Conservation (phyloP, 2,113 vertebrate genomes). For the Myotis yumanensis region DNA sequence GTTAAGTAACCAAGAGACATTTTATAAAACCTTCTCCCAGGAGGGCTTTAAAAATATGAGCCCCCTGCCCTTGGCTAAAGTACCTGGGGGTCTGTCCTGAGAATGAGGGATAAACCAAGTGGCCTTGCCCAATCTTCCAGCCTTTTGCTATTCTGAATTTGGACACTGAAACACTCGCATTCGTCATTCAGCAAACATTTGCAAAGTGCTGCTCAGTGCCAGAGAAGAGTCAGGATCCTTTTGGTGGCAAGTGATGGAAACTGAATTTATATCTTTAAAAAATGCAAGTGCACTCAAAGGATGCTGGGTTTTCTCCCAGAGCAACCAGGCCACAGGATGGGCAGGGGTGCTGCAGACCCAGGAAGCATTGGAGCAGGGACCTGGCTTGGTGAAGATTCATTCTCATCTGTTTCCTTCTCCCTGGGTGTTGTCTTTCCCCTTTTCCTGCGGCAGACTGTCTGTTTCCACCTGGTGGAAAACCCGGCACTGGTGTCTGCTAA, state of each 20-base stretch:
- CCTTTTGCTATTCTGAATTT: neutral
- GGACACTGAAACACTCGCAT: neutral
- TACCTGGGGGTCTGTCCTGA: neutral
- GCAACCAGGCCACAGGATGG: neutral
- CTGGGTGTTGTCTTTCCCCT: neutral
- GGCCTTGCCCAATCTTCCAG: neutral
- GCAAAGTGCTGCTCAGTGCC: neutral
- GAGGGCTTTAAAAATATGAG: neutral
- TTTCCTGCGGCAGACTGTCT: neutral
- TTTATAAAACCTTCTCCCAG: neutral
- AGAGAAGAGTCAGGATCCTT: neutral
- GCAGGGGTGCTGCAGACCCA: neutral
- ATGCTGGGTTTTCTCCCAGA: neutral
- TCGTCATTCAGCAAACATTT: neutral
- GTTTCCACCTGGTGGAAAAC: neutral
- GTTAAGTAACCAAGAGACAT: neutral
- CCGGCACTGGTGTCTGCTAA: neutral
- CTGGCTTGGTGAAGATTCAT: neutral
- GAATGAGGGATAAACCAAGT: neutral
- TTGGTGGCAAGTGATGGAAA: neutral
- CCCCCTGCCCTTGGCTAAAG: neutral
- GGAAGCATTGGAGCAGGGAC: neutral
- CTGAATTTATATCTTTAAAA: neutral
- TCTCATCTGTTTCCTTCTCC: neutral
- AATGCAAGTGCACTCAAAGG: neutral